Evolutionary conservation across 2,888 invertebrate genomes (phyloP).

Genomic region (Euproctis similis): DNA sequence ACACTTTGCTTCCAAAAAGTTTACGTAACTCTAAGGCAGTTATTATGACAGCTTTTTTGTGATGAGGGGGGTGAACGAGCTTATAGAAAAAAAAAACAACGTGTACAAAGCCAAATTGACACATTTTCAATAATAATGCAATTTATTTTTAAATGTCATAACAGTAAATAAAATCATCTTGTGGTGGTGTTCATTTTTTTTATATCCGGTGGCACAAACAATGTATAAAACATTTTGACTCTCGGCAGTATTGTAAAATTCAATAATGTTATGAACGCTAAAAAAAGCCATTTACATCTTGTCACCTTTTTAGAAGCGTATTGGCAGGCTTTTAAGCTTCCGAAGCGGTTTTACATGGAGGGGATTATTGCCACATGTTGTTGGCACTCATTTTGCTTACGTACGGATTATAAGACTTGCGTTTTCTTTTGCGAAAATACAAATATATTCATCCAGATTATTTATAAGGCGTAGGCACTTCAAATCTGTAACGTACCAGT

Average conservation of each 20-base stretch:
- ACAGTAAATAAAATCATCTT: not conserved
- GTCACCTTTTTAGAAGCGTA: conserved; percentile 14
- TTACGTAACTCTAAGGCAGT: too few species aligned
- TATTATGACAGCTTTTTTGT: too few species aligned
- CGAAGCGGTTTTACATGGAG: conserved; percentile 11
- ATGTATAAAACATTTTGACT: conserved; percentile 1
- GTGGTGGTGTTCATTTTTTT: not conserved
- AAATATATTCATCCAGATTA: too few species aligned
- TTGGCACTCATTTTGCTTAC: conserved; percentile 2
- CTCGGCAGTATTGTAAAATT: conserved; percentile 4
- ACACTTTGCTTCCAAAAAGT: too few species aligned
- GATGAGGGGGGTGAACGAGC: too few species aligned
- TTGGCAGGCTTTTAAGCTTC: conserved; percentile 26
- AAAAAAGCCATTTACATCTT: conserved; percentile 14
- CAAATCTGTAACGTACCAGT: too few species aligned
- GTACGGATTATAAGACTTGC: conserved; percentile 7
- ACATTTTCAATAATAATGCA: too few species aligned
- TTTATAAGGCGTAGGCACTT: too few species aligned
- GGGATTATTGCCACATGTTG: conserved; percentile 7
- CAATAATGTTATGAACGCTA: conserved; percentile 7
- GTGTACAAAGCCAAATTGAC: too few species aligned
- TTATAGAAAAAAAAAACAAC: too few species aligned
- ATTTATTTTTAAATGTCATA: too few species aligned
- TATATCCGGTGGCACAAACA: not conserved
- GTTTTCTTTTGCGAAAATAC: too few species aligned